Conservation (phyloP, 1,140 invertebrate species). For the Rhopalosiphum maidis region DNA sequence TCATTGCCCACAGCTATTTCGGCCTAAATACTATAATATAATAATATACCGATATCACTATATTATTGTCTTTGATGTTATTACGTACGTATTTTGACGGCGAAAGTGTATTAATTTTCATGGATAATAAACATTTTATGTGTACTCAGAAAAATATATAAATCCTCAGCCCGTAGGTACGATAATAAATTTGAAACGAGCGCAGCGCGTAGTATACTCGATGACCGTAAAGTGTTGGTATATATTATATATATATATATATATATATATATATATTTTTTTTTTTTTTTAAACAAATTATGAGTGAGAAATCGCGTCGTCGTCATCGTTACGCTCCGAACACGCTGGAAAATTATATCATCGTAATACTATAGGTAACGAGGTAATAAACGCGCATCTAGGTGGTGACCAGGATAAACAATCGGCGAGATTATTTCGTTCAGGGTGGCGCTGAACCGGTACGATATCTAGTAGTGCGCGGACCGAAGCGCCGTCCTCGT, state of each 20-base stretch:
- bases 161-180: background rate
- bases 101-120: background rate
- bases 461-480: too few species aligned
- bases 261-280: too few species aligned
- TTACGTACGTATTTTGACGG: background rate
- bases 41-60: background rate
- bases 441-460: too few species aligned
- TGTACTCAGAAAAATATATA: background rate
- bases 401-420: background rate
- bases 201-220: background rate
- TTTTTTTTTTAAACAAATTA: background rate
- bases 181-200: background rate
- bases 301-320: background rate
- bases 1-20: background rate
- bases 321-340: background rate
- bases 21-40: background rate
- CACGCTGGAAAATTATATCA: background rate
- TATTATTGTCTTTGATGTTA: background rate
- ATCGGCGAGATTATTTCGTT: too few species aligned
- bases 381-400: background rate
- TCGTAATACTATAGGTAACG: background rate
- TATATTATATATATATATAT: background rate
- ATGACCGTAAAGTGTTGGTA: background rate
- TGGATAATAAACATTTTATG: slow-evolving; percentile 5
- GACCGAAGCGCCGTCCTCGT: too few species aligned